Percentiles rank a stretch among this genome's conserved stretches.
These are phyloP conservation scores for Leptinotarsa tumamoca DNA, from an alignment of 2,888 invertebrate genomes.

Conservation along the genomic window DNA sequence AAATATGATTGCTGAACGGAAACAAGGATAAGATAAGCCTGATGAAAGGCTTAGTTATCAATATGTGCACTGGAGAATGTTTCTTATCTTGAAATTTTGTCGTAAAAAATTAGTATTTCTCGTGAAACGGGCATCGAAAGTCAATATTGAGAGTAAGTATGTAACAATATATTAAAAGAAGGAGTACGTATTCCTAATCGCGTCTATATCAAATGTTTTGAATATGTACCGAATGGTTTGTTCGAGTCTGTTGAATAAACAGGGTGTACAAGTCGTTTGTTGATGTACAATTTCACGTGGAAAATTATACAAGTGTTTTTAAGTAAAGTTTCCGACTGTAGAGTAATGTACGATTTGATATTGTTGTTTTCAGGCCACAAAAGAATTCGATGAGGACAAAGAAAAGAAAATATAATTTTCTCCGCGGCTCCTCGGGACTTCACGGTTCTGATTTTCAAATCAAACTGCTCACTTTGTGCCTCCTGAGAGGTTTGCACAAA, in stretches of 20 bases:
- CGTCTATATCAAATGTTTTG: too few relatives aligned
- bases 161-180: neutral
- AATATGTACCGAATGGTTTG: too few relatives aligned
- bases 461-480: constrained; percentile 1
- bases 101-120: too few relatives aligned
- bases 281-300: neutral
- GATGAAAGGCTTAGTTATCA: too few relatives aligned
- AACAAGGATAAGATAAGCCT: too few relatives aligned
- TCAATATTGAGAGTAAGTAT: neutral
- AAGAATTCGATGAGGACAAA: neutral
- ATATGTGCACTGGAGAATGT: too few relatives aligned
- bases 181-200: neutral
- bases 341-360: neutral
- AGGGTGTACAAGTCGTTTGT: neutral
- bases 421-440: neutral
- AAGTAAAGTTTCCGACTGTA: neutral
- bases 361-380: neutral
- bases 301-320: too few relatives aligned
- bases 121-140: neutral
- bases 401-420: constrained; percentile 6
- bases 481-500: neutral
- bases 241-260: neutral
- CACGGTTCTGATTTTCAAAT: constrained; percentile 8
- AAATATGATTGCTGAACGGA: too few relatives aligned
- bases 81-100: too few relatives aligned